Base-by-base conservation (phyloP, 2,888 invertebrate species). In the Oscheius sp. region DNA sequence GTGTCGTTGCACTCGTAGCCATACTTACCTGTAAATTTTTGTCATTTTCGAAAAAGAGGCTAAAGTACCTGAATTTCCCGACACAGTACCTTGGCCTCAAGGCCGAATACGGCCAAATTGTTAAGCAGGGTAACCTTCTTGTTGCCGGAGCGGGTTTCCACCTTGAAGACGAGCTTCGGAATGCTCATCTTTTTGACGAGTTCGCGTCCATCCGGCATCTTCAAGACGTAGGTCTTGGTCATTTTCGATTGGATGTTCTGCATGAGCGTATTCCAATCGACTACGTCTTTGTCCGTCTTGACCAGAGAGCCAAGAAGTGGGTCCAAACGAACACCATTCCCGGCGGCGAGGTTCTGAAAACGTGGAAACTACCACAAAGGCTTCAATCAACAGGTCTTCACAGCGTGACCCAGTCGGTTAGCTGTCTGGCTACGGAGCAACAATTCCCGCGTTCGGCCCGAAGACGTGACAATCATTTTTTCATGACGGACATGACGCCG, bases 71-170 rank as follows among this genome's bases (percentile, higher is more conserved):
- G 77, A 73, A 80, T 79, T 55, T 79, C 77, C 66, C 79, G 78
- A 21, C 76, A 76, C 10, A 82, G 72, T 10, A 58, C 70, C 37
- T 92, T 90, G 76, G 94, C 91, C 84, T 93, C 93, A 85, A 96
- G 94, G 42, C 96, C 95, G 90, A 93, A 96, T 75, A 93, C 91
- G 89, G 95, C 94, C 87, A 96, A 92, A 91, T 96, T 96, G 84
- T 94, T 94, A 1, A 97, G 93, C 68, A 96, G 90, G 0, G 96
- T 96, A 70, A 94, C 94, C 93, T 94, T 83, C 78, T 88, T 88
- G 74, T 88, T 88, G 29, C 87, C 86, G 11, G 84, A 77, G 1
- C 88, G 76, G 33, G 82, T 87, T 73, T 88, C 88, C 7, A 85
- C 85, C 60, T 79, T 79, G 70, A 85, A 77, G 29, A 58, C 78